These are phyloP conservation scores for Ochotona princeps DNA, from an alignment of 2,113 vertebrate species.

Conservation along the genomic window DNA sequence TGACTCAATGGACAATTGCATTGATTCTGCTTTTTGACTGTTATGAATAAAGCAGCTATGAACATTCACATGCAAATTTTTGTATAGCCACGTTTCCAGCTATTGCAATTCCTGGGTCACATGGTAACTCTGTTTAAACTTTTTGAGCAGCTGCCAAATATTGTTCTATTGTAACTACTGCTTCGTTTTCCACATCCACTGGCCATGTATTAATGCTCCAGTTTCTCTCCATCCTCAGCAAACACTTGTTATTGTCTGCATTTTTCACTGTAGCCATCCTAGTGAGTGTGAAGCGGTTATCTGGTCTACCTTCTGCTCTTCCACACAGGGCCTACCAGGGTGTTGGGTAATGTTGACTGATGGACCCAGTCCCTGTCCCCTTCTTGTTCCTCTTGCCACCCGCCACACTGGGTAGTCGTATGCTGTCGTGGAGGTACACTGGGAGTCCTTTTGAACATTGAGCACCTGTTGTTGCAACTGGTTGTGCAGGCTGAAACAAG, in stretches of 20 bases:
- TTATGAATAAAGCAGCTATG: background rate
- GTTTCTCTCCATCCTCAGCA: background rate
- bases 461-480: background rate
- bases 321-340: background rate
- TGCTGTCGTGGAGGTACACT: background rate
- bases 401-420: background rate
- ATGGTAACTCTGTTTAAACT: background rate
- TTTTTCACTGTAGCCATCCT: background rate
- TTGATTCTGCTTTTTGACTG: background rate
- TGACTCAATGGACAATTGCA: background rate
- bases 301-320: background rate
- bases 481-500: background rate
- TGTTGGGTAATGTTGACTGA: background rate
- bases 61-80: background rate
- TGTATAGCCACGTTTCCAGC: background rate
- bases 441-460: background rate
- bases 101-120: background rate
- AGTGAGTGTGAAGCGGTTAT: background rate
- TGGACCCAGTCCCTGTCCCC: background rate
- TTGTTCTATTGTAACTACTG: background rate
- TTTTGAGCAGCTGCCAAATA: conserved; percentile 5
- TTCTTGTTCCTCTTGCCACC: background rate
- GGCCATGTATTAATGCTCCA: background rate
- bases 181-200: background rate
- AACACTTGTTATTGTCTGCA: background rate